Conservation (phyloP, 2,797 vertebrate genomes). For the Cephalopachus bancanus region DNA sequence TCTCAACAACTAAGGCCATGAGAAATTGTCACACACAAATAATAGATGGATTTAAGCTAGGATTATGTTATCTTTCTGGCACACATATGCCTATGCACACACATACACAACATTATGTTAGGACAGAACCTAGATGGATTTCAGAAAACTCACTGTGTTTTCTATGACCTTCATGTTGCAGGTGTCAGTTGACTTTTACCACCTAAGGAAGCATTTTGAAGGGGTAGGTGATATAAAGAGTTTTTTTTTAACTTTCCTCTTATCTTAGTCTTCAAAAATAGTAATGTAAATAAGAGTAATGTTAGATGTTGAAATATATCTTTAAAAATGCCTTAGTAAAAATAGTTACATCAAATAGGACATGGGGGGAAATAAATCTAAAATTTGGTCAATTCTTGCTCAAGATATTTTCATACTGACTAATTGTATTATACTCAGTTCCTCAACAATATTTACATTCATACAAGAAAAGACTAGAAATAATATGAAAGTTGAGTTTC, state of each 20-base stretch:
- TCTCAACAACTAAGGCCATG: background rate
- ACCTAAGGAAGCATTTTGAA: background rate
- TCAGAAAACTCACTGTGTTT: background rate
- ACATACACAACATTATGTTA: background rate
- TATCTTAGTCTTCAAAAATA: background rate
- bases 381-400: background rate
- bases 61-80: too few species aligned
- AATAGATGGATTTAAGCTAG: background rate
- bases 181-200: background rate
- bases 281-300: background rate
- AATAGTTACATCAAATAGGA: background rate
- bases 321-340: background rate
- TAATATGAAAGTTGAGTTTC: background rate
- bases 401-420: background rate
- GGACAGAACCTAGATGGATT: background rate
- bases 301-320: background rate
- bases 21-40: background rate
- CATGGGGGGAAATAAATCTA: background rate
- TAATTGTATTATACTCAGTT: background rate
- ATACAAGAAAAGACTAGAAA: slow-evolving; percentile 12
- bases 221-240: background rate
- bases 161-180: background rate
- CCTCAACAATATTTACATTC: background rate
- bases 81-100: too few species aligned
- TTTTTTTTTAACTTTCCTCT: background rate